Conservation (phyloP, 2,797 vertebrate species). For the Gymnopithys bicolor region DNA sequence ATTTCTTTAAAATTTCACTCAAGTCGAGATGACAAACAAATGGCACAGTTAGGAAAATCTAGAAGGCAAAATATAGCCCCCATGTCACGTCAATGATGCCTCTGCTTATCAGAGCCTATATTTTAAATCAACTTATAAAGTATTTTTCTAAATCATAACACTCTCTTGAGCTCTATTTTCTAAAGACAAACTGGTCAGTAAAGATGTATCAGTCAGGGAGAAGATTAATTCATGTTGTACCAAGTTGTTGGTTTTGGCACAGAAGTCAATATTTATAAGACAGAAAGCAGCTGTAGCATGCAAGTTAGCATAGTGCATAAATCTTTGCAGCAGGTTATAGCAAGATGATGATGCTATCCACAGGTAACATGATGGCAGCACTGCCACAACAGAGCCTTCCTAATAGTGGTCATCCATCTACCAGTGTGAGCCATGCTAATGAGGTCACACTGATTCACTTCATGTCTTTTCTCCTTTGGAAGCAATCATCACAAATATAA, state of each 20-base stretch:
- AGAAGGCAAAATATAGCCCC: constrained; percentile 50
- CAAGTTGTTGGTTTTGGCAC: constrained; percentile 50
- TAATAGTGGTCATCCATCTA: constrained; percentile 68
- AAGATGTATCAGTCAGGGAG: constrained; percentile 65
- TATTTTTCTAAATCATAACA: constrained; percentile 66
- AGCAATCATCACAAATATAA: constrained; percentile 61
- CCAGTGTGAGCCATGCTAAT: constrained; percentile 68
- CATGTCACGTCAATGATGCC: constrained; percentile 36
- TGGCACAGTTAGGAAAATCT: constrained; percentile 45
- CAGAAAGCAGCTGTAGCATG: constrained; percentile 50
- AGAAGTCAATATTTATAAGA: constrained; percentile 66
- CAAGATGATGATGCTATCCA: constrained; percentile 51
- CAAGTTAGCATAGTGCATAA: constrained; percentile 62
- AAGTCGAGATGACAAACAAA: constrained; percentile 50
- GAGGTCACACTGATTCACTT: constrained; percentile 68
- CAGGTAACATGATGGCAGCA: constrained; percentile 57
- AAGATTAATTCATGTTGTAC: constrained; percentile 68
- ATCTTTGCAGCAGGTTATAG: constrained; percentile 58
- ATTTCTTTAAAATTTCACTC: constrained; percentile 24
- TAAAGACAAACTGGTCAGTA: constrained; percentile 58
- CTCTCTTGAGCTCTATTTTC: constrained; percentile 59
- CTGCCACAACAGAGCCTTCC: constrained; percentile 54
- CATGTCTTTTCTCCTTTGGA: constrained; percentile 62
- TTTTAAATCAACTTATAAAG: constrained; percentile 57
- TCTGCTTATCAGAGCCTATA: constrained; percentile 45